Percentiles rank a stretch among this genome's conserved stretches.
Conservation (phyloP, 2,797 vertebrate species). For the Sciurus carolinensis region DNA sequence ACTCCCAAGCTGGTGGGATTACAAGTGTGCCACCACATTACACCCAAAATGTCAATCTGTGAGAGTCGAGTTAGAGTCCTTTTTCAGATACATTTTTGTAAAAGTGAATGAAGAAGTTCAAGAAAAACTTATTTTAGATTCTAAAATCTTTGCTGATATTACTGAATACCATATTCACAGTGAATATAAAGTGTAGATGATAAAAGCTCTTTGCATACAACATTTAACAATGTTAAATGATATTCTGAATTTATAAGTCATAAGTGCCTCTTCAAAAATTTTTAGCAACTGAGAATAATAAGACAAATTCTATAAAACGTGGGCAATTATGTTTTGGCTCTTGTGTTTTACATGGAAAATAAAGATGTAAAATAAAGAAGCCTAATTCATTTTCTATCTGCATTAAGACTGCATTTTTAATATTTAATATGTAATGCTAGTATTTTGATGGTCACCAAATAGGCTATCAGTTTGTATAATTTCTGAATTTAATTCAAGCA, state of each 20-base stretch:
- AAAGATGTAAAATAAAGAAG: slow-evolving; percentile 28
- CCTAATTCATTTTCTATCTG: not conserved
- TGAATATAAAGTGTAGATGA: too few relatives aligned
- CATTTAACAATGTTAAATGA: not conserved
- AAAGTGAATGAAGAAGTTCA: slow-evolving; percentile 62
- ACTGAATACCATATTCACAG: not conserved
- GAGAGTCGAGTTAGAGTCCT: not conserved
- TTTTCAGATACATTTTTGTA: slow-evolving; percentile 21
- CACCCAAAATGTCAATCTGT: not conserved
- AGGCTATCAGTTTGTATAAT: slow-evolving; percentile 19
- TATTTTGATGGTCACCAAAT: slow-evolving; percentile 25
- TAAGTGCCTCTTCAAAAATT: not conserved
- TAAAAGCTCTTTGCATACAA: too few relatives aligned
- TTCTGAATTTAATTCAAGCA: slow-evolving; percentile 62
- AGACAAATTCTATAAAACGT: slow-evolving; percentile 52
- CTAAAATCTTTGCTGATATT: not conserved
- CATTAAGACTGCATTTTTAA: slow-evolving; percentile 50
- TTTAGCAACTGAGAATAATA: slow-evolving; percentile 32
- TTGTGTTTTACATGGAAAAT: slow-evolving; percentile 49
- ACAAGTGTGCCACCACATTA: too few relatives aligned
- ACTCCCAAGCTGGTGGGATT: too few relatives aligned
- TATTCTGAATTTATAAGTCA: not conserved
- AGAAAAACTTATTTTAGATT: slow-evolving; percentile 15
- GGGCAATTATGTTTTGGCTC: slow-evolving; percentile 18
- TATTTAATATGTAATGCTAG: slow-evolving; percentile 1